Percentiles rank a stretch among this genome's conserved stretches.
phyloP scores from a whole-genome alignment of 2,797 vertebrate species.

The Pseudochaenichthys georgianus region DNA sequence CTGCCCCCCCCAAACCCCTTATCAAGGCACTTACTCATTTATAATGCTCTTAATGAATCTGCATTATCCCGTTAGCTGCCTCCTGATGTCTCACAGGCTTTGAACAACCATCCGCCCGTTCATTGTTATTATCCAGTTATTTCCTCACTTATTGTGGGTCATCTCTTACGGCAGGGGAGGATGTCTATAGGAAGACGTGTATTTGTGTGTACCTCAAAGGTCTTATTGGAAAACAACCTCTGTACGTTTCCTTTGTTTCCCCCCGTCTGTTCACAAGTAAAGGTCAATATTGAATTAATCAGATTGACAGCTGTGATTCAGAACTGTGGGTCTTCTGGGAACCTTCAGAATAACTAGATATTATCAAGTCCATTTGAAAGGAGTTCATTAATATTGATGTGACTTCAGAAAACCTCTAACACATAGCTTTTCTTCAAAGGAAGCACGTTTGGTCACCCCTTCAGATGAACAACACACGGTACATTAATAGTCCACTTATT shows the following conservation, averaged over 20 bases:
- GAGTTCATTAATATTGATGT: background rate
- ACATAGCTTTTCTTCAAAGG: background rate
- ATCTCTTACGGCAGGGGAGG: slow-evolving; percentile 40
- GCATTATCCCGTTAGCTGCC: slow-evolving; percentile 44
- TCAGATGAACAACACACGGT: too few species aligned
- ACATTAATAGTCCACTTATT: too few species aligned
- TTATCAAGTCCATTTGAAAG: background rate
- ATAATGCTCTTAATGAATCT: slow-evolving; percentile 69
- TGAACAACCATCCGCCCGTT: background rate
- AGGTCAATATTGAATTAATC: slow-evolving; percentile 1
- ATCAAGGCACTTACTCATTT: slow-evolving; percentile 60
- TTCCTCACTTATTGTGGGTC: slow-evolving; percentile 43
- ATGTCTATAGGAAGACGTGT: slow-evolving; percentile 26
- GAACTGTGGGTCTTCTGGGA: background rate
- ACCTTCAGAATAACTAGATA: slow-evolving; percentile 1
- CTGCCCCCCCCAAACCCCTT: slow-evolving; percentile 33
- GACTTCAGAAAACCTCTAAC: background rate
- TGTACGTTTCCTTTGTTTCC: slow-evolving; percentile 14
- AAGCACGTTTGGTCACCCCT: background rate
- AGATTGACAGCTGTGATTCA: background rate
- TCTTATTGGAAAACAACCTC: too few species aligned
- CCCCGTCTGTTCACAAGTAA: background rate
- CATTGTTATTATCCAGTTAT: slow-evolving; percentile 26
- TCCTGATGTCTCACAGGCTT: slow-evolving; percentile 37
- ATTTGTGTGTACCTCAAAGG: slow-evolving; percentile 52